phyloP scores from a whole-genome alignment of 2,113 vertebrate species.

The Psophia crepitans region DNA sequence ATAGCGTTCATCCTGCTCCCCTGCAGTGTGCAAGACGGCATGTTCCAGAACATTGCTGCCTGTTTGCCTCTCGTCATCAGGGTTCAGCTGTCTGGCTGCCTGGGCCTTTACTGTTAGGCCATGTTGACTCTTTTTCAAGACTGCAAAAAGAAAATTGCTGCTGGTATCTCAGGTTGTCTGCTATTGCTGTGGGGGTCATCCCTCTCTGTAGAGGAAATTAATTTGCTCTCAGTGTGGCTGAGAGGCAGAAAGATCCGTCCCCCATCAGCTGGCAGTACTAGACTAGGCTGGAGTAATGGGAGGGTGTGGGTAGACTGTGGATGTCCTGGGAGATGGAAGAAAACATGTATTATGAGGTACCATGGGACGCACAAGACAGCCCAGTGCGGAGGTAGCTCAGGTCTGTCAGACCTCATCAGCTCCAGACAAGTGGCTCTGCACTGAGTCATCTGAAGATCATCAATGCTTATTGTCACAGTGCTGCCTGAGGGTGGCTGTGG shows the following conservation, averaged over 20 bases:
- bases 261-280: neutral
- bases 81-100: neutral
- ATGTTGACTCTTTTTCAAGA: neutral
- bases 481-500: neutral
- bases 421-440: neutral
- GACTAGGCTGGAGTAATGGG: neutral
- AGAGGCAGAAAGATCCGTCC: neutral
- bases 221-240: neutral
- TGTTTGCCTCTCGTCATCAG: neutral
- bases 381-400: neutral
- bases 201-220: neutral
- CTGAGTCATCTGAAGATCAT: neutral
- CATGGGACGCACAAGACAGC: neutral
- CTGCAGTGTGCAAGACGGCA: neutral
- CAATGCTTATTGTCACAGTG: neutral
- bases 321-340: neutral
- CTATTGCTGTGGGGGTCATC: neutral
- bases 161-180: neutral
- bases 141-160: neutral
- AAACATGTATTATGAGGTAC: rapidly evolving
- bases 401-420: neutral
- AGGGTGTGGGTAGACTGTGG: neutral
- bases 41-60: neutral
- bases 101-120: neutral
- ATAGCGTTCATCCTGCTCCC: neutral